phyloP scores from a whole-genome alignment of 2,113 vertebrate species.

The Ursus arctos region DNA sequence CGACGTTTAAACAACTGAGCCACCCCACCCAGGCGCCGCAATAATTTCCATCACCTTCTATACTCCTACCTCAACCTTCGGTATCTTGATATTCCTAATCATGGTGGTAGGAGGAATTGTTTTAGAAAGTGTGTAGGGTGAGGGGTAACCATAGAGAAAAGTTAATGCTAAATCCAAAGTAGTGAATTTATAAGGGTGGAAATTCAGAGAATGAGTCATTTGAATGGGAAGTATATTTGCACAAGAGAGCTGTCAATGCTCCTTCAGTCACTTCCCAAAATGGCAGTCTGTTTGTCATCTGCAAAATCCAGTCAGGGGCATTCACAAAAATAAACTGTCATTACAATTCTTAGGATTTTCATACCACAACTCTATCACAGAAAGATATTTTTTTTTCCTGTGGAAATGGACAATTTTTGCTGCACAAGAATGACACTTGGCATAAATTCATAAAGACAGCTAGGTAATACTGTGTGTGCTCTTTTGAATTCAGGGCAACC shows the following conservation, averaged over 20 bases:
- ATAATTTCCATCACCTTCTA: neutral
- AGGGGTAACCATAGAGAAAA: neutral
- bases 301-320: neutral
- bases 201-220: neutral
- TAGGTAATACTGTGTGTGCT: neutral
- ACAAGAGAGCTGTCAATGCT: neutral
- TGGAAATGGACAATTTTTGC: neutral
- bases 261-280: neutral
- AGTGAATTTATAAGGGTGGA: neutral
- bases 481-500: neutral
- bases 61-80: neutral
- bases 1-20: neutral
- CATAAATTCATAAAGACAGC: neutral
- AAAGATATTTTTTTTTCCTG: neutral
- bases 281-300: neutral
- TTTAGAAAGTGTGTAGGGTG: neutral
- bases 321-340: neutral
- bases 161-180: neutral
- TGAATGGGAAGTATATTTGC: neutral
- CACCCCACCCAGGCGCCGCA: neutral
- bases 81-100: slow-evolving; percentile 26
- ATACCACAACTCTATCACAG: neutral
- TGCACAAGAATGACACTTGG: neutral
- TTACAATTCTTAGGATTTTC: neutral
- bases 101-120: neutral